Base-by-base conservation (phyloP, 2,113 vertebrate species). In the Hemichromis elongatus region DNA sequence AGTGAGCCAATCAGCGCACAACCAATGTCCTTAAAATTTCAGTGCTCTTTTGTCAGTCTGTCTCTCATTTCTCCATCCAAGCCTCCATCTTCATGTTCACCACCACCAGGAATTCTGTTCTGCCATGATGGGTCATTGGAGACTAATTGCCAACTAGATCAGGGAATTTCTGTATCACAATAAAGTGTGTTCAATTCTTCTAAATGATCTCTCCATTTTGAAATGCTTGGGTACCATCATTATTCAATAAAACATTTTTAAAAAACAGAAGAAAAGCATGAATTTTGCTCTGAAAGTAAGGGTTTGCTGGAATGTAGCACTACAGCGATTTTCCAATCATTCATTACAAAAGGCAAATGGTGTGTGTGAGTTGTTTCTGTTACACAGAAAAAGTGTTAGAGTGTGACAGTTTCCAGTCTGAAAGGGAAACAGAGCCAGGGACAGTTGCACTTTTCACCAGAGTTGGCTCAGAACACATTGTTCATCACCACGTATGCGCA, bases 371-470 rank as follows among this genome's bases (percentile, higher is more conserved):
- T 8, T 54, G 14, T 18, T 56, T 57, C 26, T 24, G 14, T 5
- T 8, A 14, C 28, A 37, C 77, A 47, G 68, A 47, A 73, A 70
- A 73, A 45, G 42, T n/a, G 70, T 26, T 26, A 16, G 8, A 73
- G 66, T 73, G 66, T 28, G 24, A 53, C 84, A 47, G 66, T 56
- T 87, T 70, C 40, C 54, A 33, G 40, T 13, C 81, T 77, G 70
- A 19, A 11, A 21, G 28, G n/a, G 42, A 30, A 70, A 18, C 47
- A 9, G 80, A 84, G 59, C 82, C 30, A 26, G 37, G n/a, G 40
- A 82, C 63, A 33, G 73, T 45, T 88, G 85, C 68, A 84, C 85
- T 84, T 66, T 85, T 82, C 86, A 73, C 78, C 73, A 68, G 85
- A 42, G 33, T 37, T 42, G 84, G 77, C 85, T 86, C 61, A 57